Conservation (phyloP, 1,140 invertebrate genomes). For the Bombus superbus region DNA sequence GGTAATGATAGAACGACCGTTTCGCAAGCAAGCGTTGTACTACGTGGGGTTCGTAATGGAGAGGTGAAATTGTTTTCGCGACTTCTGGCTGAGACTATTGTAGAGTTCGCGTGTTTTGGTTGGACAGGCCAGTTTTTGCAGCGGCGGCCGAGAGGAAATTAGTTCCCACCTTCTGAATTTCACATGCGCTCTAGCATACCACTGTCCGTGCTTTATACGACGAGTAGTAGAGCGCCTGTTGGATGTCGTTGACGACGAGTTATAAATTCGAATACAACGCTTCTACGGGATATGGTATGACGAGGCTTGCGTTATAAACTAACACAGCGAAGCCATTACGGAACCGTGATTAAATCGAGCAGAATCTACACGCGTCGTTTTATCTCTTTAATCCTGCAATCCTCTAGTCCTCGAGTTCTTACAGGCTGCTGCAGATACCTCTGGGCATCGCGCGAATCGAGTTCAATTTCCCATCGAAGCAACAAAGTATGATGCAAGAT, state of each 20-base stretch:
- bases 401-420: no score
- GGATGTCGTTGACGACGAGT: neutral
- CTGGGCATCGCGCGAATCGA: no score
- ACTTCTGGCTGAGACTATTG: conserved; percentile 14
- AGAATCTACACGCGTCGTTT: no score
- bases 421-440: no score
- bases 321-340: no score
- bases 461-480: no score
- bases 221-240: neutral
- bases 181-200: neutral
- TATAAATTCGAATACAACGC: neutral
- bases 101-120: neutral
- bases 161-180: conserved; percentile 12
- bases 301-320: no score
- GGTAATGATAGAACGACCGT: conserved; percentile 56
- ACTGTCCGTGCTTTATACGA: neutral
- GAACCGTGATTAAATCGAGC: no score
- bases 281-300: neutral
- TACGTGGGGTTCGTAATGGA: conserved; percentile 42
- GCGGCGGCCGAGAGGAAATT: neutral
- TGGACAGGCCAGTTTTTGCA: neutral
- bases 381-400: no score
- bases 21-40: conserved; percentile 49
- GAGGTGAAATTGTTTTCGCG: conserved; percentile 65
- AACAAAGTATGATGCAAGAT: no score